Base-by-base conservation (phyloP, 2,797 vertebrate species). In the Malurus splendens region DNA sequence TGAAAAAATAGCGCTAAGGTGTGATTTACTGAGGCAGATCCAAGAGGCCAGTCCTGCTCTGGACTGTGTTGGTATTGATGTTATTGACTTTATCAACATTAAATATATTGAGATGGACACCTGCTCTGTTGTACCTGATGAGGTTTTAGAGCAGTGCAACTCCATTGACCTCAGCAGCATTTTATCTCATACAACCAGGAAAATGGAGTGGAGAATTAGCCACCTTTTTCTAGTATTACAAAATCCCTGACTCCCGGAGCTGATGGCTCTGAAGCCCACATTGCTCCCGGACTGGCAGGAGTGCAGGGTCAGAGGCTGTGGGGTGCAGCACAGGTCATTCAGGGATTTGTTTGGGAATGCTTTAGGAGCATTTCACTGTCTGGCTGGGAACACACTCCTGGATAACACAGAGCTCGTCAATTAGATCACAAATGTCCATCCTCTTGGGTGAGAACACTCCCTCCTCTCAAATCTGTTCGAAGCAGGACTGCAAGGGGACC, bases 1-100 rank as follows among this genome's bases (percentile, higher is more conserved):
- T 36, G n/a, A 81, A 86, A 86, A 82, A 50, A 48, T 14, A 60
- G 56, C 9, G 27, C 66, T 91, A 81, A 57, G 18, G 64, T 60
- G 20, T 0, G 2, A 73, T 17, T 52, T 68, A 56, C 24, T 50
- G 45, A 66, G 71, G 52, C 68, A 77, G 71, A 79, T 72, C 51
- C 36, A 38, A 82, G 32, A 87, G 38, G 25, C 36, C 56, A 82
- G 76, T 52, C 57, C 70, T 75, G 54, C 67, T 87, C 51, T 81
- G 47, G 59, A 60, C 62, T 70, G 28, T 47, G 25, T 17, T 72
- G 54, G 68, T 70, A 68, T 14, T 81, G 80, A 73, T 23, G 6
- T 64, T 70, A 64, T 54, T 62, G 82, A 73, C 19, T 65, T 78
- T 33, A 89, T 68, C 0, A 2, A 77, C 25, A 65, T 42, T 44